These are phyloP conservation scores for Phyto melanocephala DNA, from an alignment of 2,888 invertebrate genomes.

Conservation along the genomic window DNA sequence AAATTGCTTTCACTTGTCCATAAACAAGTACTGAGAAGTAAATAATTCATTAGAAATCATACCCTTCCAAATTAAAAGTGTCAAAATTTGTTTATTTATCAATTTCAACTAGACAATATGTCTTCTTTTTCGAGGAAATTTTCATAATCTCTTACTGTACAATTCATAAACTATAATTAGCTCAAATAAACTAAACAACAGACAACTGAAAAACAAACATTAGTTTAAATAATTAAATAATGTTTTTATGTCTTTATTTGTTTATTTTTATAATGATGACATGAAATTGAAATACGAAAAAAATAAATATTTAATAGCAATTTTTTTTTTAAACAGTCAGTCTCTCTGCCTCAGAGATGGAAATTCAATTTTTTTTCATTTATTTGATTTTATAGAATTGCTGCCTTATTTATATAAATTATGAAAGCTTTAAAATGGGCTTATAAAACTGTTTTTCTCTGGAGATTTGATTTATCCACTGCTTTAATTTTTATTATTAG, in stretches of 20 bases:
- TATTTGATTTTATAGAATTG: too few species aligned
- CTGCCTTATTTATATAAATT: too few species aligned
- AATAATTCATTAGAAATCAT: background rate
- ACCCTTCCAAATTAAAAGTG: too few species aligned
- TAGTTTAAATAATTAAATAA: conserved; percentile 1
- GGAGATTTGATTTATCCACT: too few species aligned
- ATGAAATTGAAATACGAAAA: too few species aligned
- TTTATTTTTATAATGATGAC: conserved; percentile 8
- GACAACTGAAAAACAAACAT: background rate
- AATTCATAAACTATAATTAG: background rate
- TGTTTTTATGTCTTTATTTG: conserved; percentile 19
- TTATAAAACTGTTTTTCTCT: too few species aligned
- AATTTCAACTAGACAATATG: background rate
- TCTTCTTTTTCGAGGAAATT: background rate
- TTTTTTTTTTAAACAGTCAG: background rate
- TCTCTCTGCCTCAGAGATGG: too few species aligned
- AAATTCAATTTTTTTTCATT: too few species aligned
- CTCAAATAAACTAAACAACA: background rate
- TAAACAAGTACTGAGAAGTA: background rate
- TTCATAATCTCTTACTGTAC: background rate
- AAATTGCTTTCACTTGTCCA: conserved; percentile 12
- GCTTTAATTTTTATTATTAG: too few species aligned
- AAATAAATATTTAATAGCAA: background rate
- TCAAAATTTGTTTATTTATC: background rate
- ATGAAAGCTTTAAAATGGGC: too few species aligned